Evolutionary conservation across 92 coral and sea anemone genomes (phyloP).

Genomic region (Paragorgia papillata): DNA sequence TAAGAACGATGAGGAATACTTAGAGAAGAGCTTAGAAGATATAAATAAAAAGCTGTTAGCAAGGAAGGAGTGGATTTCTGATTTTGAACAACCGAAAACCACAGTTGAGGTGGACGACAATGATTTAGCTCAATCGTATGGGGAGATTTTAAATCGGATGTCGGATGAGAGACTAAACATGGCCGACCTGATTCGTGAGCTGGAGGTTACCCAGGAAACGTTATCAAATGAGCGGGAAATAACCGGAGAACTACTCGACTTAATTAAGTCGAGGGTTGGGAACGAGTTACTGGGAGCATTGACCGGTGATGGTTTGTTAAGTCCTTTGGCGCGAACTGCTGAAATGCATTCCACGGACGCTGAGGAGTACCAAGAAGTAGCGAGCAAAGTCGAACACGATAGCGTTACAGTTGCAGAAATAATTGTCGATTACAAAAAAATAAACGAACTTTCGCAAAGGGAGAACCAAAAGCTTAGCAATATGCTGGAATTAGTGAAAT

Average conservation of each 20-base stretch:
- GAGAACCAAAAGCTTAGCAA: conserved; percentile 14
- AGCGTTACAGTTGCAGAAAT: conserved; percentile 23
- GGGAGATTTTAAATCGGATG: conserved; percentile 17
- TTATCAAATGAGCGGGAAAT: conserved; percentile 7
- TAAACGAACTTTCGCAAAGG: background rate
- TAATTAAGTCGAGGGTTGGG: conserved; percentile 34
- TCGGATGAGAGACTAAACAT: conserved; percentile 13
- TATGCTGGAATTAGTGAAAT: conserved; percentile 1
- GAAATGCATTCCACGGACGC: background rate
- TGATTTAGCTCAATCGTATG: background rate
- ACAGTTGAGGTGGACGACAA: background rate
- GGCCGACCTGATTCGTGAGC: conserved; percentile 33
- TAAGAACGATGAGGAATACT: background rate
- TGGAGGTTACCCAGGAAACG: conserved; percentile 22
- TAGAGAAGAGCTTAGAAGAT: background rate
- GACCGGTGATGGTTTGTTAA: conserved; percentile 10
- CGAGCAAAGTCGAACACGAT: conserved; percentile 17
- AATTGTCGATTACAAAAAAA: conserved; percentile 14
- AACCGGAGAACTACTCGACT: conserved; percentile 16
- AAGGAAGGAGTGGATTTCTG: conserved; percentile 15
- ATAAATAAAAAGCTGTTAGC: background rate
- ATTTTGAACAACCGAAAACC: background rate
- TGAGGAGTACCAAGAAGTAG: background rate
- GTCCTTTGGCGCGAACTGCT: conserved; percentile 5
- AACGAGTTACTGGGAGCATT: conserved; percentile 33